phyloP scores from a whole-genome alignment of 1,140 invertebrate genomes.

The Vanessa tameamea region DNA sequence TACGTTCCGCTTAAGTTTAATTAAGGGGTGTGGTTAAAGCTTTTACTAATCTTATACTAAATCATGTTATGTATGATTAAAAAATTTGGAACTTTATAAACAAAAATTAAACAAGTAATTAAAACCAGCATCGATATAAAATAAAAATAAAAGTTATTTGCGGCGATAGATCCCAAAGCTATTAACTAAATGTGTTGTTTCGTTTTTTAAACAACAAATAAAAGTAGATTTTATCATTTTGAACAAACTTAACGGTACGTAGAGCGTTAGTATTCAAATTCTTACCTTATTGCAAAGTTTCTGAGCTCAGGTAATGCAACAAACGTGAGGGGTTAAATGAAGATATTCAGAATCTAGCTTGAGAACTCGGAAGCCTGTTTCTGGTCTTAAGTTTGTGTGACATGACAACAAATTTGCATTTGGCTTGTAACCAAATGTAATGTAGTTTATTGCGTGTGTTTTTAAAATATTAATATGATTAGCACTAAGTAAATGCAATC shows the following conservation, averaged over 20 bases:
- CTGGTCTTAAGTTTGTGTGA: slow-evolving; percentile 18
- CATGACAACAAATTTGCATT: slow-evolving; percentile 13
- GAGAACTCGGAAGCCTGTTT: slow-evolving; percentile 18
- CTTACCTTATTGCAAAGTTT: slow-evolving; percentile 58
- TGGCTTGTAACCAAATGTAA: slow-evolving; percentile 2
- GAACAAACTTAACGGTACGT: slow-evolving; percentile 47
- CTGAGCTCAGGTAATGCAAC: slow-evolving; percentile 37
- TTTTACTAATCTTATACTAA: no score
- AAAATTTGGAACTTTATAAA: no score
- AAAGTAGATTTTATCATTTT: slow-evolving; percentile 50
- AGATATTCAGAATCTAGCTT: slow-evolving; percentile 20
- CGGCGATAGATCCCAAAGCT: no score
- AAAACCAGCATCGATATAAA: neutral
- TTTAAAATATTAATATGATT: no score
- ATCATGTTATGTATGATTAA: no score
- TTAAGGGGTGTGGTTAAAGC: no score
- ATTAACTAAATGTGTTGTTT: no score
- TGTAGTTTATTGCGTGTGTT: neutral
- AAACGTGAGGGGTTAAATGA: slow-evolving; percentile 36
- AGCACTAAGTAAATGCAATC: no score
- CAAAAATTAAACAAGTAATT: neutral
- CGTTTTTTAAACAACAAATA: slow-evolving; percentile 35
- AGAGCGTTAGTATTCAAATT: slow-evolving; percentile 57
- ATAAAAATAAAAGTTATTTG: neutral
- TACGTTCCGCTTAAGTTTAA: no score